phyloP scores from a whole-genome alignment of 2,888 invertebrate species.

The Julus scanicus region DNA sequence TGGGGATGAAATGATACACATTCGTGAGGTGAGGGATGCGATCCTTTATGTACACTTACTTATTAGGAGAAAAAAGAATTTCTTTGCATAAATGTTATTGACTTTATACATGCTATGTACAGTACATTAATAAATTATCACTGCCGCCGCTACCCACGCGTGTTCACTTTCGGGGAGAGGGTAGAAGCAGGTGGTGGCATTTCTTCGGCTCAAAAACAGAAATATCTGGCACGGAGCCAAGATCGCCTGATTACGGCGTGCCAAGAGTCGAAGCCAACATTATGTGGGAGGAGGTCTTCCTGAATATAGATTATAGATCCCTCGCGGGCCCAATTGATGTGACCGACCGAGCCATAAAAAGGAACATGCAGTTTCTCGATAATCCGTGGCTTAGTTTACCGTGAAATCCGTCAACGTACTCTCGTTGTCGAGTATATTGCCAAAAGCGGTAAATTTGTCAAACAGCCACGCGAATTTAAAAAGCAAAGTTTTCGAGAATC shows the following conservation, averaged over 20 bases:
- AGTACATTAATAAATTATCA: slow-evolving; percentile 50
- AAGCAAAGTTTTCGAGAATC: too few species aligned
- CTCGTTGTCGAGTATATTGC: too few species aligned
- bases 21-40: not conserved
- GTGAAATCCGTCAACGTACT: too few species aligned
- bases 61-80: slow-evolving; percentile 43
- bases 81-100: slow-evolving; percentile 43
- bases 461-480: too few species aligned
- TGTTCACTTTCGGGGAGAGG: not conserved
- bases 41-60: slow-evolving; percentile 24
- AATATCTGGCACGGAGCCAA: not conserved
- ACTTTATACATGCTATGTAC: slow-evolving; percentile 52
- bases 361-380: too few species aligned
- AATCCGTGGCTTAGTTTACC: too few species aligned
- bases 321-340: too few species aligned
- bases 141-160: not conserved
- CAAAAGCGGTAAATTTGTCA: too few species aligned
- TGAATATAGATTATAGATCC: not conserved
- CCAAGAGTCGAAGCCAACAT: not conserved
- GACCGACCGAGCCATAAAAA: too few species aligned
- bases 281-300: not conserved
- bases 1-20: slow-evolving; percentile 12
- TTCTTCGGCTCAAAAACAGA: not conserved
- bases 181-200: not conserved
- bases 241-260: not conserved